These are phyloP conservation scores for Drosophila malerkotliana DNA, from an alignment of 1,140 invertebrate species.

Conservation along the genomic window DNA sequence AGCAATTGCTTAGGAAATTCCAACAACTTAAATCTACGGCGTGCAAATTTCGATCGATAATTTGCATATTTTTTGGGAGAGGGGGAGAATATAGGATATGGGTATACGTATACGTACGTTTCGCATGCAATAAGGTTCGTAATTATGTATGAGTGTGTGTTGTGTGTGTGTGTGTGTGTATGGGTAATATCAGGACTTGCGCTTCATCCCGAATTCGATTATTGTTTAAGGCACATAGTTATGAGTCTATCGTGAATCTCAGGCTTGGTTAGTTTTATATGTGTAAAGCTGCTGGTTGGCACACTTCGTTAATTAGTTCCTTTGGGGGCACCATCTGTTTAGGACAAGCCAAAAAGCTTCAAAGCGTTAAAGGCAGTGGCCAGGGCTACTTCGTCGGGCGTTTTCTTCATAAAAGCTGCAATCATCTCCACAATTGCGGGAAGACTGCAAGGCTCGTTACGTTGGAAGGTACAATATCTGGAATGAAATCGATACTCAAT, in stretches of 20 bases:
- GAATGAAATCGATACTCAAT: constrained; percentile 57
- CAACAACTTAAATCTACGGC: constrained; percentile 70
- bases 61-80: constrained; percentile 40
- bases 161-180: constrained; percentile 28
- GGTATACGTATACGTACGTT: constrained; percentile 49
- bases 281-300: constrained; percentile 33
- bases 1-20: constrained; percentile 56
- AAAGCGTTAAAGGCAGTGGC: constrained; percentile 97
- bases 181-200: constrained; percentile 49
- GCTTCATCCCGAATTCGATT: constrained; percentile 72
- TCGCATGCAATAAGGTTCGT: constrained; percentile 68
- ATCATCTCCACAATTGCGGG: constrained; percentile 97
- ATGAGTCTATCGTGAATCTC: constrained; percentile 75
- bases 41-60: constrained; percentile 59
- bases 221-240: constrained; percentile 71
- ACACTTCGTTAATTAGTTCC: constrained; percentile 55
- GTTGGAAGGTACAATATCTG: constrained; percentile 96
- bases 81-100: constrained; percentile 39
- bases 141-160: constrained; percentile 36
- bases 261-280: constrained; percentile 54
- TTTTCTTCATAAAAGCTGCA: constrained; percentile 93
- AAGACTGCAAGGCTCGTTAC: constrained; percentile 97
- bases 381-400: constrained; percentile 95
- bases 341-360: constrained; percentile 94
- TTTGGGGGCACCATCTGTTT: constrained; percentile 56